Evolutionary conservation across 2,797 vertebrate genomes (phyloP).

Genomic region (Rhinophrynus dorsalis): DNA sequence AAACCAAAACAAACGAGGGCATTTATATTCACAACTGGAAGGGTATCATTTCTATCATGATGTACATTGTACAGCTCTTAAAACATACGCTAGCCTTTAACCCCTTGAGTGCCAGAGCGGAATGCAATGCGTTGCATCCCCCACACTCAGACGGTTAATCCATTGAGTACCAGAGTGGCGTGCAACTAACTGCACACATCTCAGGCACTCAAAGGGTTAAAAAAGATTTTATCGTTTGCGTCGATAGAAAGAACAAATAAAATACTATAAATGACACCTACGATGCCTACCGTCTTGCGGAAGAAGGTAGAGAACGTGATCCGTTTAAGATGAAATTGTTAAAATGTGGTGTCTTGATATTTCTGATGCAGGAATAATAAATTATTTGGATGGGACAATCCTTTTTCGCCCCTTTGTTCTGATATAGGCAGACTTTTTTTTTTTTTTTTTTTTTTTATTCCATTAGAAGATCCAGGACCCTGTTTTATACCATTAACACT

Average conservation of each 20-base stretch:
- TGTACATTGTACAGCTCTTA: conserved; percentile 44
- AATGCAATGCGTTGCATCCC: too few species aligned
- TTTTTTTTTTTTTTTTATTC: conserved; percentile 3
- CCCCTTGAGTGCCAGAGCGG: too few species aligned
- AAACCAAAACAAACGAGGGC: conserved; percentile 62
- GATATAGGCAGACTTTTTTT: too few species aligned
- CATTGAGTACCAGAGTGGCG: too few species aligned
- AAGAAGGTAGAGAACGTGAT: conserved; percentile 55
- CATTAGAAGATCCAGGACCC: conserved; percentile 50
- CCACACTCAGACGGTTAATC: too few species aligned
- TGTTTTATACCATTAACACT: conserved; percentile 45
- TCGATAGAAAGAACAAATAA: conserved; percentile 53
- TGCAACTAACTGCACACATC: too few species aligned
- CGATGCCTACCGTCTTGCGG: conserved; percentile 53
- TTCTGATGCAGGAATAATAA: conserved; percentile 44
- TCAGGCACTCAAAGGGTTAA: too few species aligned
- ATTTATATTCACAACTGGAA: conserved; percentile 53
- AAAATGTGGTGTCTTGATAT: conserved; percentile 60
- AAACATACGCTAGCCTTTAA: conserved; percentile 35
- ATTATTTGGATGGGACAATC: conserved; percentile 22
- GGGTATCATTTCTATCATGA: conserved; percentile 54
- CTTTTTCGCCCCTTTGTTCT: conserved; percentile 40
- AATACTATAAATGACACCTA: conserved; percentile 37
- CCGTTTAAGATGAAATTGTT: conserved; percentile 44
- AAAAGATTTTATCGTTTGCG: neutral